phyloP scores from a whole-genome alignment of 64 coral and sea anemone species.

The Actinia equina region DNA sequence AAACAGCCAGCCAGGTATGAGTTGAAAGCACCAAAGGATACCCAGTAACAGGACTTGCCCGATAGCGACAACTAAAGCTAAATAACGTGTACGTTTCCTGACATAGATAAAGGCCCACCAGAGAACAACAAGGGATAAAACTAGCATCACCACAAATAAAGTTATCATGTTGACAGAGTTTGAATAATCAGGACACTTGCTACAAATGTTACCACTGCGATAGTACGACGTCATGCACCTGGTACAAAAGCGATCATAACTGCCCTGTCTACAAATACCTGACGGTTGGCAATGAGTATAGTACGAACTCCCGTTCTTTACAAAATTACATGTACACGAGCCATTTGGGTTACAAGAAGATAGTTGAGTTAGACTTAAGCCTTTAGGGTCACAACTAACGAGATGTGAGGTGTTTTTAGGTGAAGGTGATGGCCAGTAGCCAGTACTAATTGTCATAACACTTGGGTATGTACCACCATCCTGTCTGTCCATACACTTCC shows the following conservation, averaged over 20 bases:
- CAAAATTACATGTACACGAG: constrained; percentile 43
- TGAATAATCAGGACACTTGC: constrained; percentile 32
- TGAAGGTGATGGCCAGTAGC: constrained; percentile 72
- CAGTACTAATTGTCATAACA: constrained; percentile 49
- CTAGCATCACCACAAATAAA: not conserved
- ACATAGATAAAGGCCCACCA: constrained; percentile 49
- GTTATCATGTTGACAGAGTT: constrained; percentile 17
- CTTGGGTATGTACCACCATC: not conserved
- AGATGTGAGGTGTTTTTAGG: constrained; percentile 60
- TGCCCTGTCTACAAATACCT: constrained; percentile 65
- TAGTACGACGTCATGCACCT: constrained; percentile 55
- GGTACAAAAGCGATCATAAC: constrained; percentile 68
- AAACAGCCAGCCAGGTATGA: constrained; percentile 76
- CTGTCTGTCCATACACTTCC: constrained; percentile 24
- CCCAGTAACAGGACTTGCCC: constrained; percentile 57
- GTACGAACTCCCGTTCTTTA: not conserved
- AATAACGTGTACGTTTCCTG: not conserved
- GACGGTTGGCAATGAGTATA: constrained; percentile 39
- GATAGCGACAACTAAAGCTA: constrained; percentile 10
- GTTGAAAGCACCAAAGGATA: constrained; percentile 37
- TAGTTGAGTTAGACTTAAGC: not conserved
- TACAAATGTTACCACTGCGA: constrained; percentile 52
- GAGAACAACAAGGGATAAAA: constrained; percentile 1
- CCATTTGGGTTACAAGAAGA: constrained; percentile 65
- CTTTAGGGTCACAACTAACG: constrained; percentile 24